Conservation (phyloP, 92 coral and sea anemone genomes). For the Zoanthus solanderi region DNA sequence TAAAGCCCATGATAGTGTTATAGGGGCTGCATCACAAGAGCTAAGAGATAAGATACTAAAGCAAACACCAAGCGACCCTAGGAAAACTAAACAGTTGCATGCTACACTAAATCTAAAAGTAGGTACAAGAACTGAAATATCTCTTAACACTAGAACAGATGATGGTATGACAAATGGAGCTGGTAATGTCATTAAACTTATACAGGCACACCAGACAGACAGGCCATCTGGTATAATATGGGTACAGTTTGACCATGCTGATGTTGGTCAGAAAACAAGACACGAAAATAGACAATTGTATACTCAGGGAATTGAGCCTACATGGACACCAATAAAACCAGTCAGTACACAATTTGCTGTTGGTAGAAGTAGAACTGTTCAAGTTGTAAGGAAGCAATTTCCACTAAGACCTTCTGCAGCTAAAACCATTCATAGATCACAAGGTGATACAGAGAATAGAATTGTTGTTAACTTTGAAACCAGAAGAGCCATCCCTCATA, state of each 20-base stretch:
- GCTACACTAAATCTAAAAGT: constrained; percentile 55
- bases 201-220: constrained; percentile 62
- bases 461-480: constrained; percentile 68
- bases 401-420: constrained; percentile 78
- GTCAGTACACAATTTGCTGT: constrained; percentile 78
- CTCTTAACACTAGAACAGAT: constrained; percentile 58
- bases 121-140: constrained; percentile 65
- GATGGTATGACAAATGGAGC: constrained; percentile 76
- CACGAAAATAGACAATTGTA: constrained; percentile 67
- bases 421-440: constrained; percentile 75
- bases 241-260: constrained; percentile 77
- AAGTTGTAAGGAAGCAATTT: constrained; percentile 72
- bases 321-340: constrained; percentile 79
- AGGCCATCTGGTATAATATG: constrained; percentile 74
- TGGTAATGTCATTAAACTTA: constrained; percentile 55
- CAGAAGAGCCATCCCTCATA: constrained; percentile 73
- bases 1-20: constrained; percentile 49
- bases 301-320: constrained; percentile 69
- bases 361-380: constrained; percentile 65
- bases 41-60: constrained; percentile 23
- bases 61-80: constrained; percentile 53
- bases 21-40: constrained; percentile 14
- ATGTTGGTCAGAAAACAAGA: constrained; percentile 73
- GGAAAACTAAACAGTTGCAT: constrained; percentile 70
- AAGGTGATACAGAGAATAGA: constrained; percentile 78